A percentile compares a stretch with the other conserved stretches of the same genome.
These are phyloP conservation scores for Microvelia longipes DNA, from an alignment of 1,140 invertebrate species.

Conservation along the genomic window DNA sequence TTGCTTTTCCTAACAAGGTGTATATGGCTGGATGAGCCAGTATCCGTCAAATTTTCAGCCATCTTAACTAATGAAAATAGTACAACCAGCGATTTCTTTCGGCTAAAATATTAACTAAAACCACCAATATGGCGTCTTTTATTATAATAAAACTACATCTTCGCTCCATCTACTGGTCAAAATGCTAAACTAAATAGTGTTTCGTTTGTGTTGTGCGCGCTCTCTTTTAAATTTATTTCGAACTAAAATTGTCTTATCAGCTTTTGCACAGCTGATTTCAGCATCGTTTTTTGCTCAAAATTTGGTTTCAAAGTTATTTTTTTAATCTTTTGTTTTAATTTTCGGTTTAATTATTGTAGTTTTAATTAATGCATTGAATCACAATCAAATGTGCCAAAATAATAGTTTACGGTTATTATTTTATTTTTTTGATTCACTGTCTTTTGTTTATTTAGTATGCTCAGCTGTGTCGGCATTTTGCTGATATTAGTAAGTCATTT, in stretches of 20 bases:
- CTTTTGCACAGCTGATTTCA: neutral
- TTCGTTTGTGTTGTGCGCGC: no score
- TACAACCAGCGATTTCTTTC: neutral
- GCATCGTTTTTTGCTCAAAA: neutral
- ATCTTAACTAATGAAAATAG: slow-evolving; percentile 9
- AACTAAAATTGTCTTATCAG: neutral
- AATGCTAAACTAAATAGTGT: no score
- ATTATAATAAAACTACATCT: no score
- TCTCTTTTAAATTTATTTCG: neutral
- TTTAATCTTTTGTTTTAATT: neutral
- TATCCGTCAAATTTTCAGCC: slow-evolving; percentile 17
- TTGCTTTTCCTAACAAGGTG: slow-evolving; percentile 22
- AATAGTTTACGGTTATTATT: neutral
- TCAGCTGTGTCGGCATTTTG: neutral
- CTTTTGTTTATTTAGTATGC: neutral
- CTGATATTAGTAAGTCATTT: neutral
- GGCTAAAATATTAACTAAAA: neutral
- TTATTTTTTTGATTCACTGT: neutral
- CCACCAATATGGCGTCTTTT: neutral
- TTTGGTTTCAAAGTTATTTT: neutral
- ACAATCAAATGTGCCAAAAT: neutral
- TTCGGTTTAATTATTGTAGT: neutral
- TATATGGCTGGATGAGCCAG: slow-evolving; percentile 17
- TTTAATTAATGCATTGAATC: neutral
- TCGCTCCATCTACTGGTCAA: no score